Evolutionary conservation across 2,888 invertebrate species (phyloP), one percentile per base, ranked within the genome.

Genomic region (Drosophila quinaria): DNA sequence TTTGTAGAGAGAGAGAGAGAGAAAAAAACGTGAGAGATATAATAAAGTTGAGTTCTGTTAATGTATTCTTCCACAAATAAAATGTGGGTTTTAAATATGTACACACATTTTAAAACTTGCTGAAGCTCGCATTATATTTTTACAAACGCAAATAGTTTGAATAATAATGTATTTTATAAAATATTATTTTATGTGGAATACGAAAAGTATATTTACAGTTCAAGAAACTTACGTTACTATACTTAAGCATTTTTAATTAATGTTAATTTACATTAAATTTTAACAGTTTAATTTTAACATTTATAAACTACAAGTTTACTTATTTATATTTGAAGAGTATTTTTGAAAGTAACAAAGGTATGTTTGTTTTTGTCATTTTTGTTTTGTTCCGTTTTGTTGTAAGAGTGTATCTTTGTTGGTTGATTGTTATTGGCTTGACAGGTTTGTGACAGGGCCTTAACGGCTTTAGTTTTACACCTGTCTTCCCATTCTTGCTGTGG

Each of bases 401-500:
- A 29, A n/a, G 17, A 17, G 41, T 39, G 19, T 37, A 35, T n/a
- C n/a, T n/a, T 22, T 22, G 22, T 22, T 25, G 51, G 42, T 42
- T 56, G 41, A 51, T 65, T 60, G 72, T 39, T 51, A 61, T 35
- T 37, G 49, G 22, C 39, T 25, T 35, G 74, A 59, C 69, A 55
- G 66, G 65, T 71, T 72, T 52, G 74, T 49, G 59, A 44, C 50
- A 64, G 50, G 60, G 75, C 31, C 72, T 74, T 62, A 72, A 71
- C 56, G 56, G 68, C 69, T 64, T 74, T 55, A 59, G 56, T 54
- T 50, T 42, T 42, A 51, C 69, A 80, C 80, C 71, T 75, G 79
- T 51, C 71, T 61, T 59, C 63, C 47, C 66, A n/a, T 58, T 35
- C 25, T 19, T 11, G 31, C 22, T 22, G 22, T 4, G 4, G 22